phyloP scores from a whole-genome alignment of 64 coral and sea anemone genomes.

The Montipora foliosa region DNA sequence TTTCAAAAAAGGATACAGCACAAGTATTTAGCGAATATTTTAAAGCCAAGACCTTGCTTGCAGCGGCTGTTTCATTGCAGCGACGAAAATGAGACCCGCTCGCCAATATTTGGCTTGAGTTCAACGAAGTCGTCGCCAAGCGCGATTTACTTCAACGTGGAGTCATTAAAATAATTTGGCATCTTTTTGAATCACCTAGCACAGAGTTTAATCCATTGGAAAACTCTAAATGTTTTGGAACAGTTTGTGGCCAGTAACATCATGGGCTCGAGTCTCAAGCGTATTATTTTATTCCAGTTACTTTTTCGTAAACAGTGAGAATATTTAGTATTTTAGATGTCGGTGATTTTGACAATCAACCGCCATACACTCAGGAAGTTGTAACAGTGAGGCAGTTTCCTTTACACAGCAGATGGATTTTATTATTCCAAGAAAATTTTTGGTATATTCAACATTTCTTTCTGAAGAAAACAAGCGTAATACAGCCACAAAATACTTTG shows the following conservation, averaged over 20 bases:
- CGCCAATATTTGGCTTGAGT: background rate
- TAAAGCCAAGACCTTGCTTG: background rate
- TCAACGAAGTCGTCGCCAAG: constrained; percentile 15
- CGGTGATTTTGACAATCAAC: constrained; percentile 26
- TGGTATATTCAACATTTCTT: background rate
- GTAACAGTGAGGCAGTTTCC: constrained; percentile 13
- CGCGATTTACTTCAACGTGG: constrained; percentile 3
- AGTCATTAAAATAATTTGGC: constrained; percentile 54
- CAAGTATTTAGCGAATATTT: constrained; percentile 11
- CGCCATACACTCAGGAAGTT: constrained; percentile 30
- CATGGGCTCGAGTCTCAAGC: background rate
- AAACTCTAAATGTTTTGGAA: background rate
- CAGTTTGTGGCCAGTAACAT: background rate
- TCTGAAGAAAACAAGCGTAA: background rate
- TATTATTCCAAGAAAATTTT: background rate
- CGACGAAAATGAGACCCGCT: background rate
- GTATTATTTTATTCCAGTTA: background rate
- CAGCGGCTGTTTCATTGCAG: background rate
- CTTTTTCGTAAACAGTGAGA: background rate
- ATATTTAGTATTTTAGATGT: constrained; percentile 5
- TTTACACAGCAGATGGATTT: constrained; percentile 1
- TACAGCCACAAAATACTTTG: background rate
- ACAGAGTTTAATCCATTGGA: background rate
- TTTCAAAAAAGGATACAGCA: background rate
- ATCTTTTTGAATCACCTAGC: constrained; percentile 31